Conservation (phyloP, 1,140 invertebrate species). For the Drosophila sulfurigaster region DNA sequence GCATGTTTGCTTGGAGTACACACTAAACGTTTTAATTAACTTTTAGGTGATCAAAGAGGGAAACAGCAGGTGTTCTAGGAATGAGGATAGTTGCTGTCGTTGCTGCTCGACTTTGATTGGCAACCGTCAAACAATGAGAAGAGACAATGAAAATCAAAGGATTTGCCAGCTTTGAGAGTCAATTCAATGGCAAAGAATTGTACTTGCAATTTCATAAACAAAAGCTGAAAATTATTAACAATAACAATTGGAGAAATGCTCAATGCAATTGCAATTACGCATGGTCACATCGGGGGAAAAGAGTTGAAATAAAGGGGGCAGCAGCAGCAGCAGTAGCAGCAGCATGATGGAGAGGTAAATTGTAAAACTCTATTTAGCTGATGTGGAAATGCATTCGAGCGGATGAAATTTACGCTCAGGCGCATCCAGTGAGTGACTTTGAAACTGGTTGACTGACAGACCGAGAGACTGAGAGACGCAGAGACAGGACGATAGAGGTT, state of each 20-base stretch:
- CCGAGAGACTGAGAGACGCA: neutral
- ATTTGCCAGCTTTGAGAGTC: conserved; percentile 23
- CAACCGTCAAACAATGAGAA: conserved; percentile 33
- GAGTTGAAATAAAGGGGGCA: neutral
- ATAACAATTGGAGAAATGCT: conserved; percentile 61
- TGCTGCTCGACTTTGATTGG: conserved; percentile 28
- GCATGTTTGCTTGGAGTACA: conserved; percentile 29
- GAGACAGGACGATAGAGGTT: neutral
- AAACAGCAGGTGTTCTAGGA: neutral
- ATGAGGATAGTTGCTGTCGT: neutral
- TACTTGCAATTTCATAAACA: conserved; percentile 47
- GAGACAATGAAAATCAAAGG: conserved; percentile 29
- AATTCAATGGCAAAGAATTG: conserved; percentile 25
- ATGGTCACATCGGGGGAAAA: neutral
- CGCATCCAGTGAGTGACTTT: conserved; percentile 72
- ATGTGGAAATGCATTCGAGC: conserved; percentile 63
- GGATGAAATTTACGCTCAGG: conserved; percentile 71
- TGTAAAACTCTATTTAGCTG: conserved; percentile 61
- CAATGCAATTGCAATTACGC: conserved; percentile 46
- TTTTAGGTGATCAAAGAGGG: conserved; percentile 23
- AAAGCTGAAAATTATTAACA: conserved; percentile 77
- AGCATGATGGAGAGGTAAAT: conserved; percentile 8
- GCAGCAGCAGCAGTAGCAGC: too few relatives aligned
- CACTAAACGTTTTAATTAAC: conserved; percentile 43
- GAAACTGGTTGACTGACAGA: conserved; percentile 48